Evolutionary conservation across 2,797 vertebrate genomes (phyloP), one percentile per base, ranked within the genome.

Genomic region (Sebastes minor): DNA sequence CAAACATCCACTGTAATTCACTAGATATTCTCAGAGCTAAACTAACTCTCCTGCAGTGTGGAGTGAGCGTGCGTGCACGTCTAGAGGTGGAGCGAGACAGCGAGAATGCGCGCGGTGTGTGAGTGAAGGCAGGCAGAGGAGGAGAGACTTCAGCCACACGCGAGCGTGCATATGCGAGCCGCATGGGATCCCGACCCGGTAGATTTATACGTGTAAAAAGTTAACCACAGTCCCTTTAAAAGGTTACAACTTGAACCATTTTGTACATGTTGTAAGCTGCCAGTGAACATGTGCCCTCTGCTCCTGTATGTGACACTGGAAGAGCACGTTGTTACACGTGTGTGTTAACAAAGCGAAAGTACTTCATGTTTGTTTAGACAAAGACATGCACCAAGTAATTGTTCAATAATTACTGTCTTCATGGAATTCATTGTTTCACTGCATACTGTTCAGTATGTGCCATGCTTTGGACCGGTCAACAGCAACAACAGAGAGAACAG

Each of bases 301-400:
- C 35, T 13, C 35, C 9, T 33, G 20, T 63, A 33, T 33, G 32
- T 28, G 22, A 18, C 3, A 30, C 18, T n/a, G 13, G 22, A 66
- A 25, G 57, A 64, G 22, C 53, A 71, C 0, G 8, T 28, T 65
- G 20, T 35, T 64, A 2, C 20, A 68, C 57, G 64, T 69, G 61
- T 68, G 71, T 69, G 61, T 71, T 35, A 6, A 20, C 9, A 52
- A 20, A 8, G 46, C 10, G 1, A 33, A 30, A 28, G 55, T 55
- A 42, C 30, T 13, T 9, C n/a, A 32, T 66, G 73, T 77, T 71
- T 83, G 55, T 83, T 72, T 61, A 61, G 4, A 33, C 35, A 62
- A 70, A 20, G 71, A 70, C 79, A 66, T 1, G n/a, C 35, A 35
- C 61, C 18, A 52, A 20, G 66, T 59, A 35, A 78, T 53, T 53